phyloP scores from a whole-genome alignment of 2,113 vertebrate genomes.

The Cricetomys ansorgei region DNA sequence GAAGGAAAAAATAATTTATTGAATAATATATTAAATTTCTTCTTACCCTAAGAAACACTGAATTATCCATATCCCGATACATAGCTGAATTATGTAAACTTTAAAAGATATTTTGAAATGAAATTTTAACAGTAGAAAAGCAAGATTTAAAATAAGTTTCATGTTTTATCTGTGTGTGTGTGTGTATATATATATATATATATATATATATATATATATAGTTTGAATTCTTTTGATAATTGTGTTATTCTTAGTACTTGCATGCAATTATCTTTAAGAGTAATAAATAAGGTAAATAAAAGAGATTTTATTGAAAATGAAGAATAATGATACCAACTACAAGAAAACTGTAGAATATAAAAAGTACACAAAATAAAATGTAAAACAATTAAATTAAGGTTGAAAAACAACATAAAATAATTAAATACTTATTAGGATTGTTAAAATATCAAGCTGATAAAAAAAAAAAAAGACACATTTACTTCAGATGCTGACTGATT shows the following conservation, averaged over 20 bases:
- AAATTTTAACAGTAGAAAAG: slow-evolving; percentile 13
- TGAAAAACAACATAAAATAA: not conserved
- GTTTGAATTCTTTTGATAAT: slow-evolving; percentile 31
- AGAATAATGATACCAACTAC: not conserved
- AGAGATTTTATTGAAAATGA: not conserved
- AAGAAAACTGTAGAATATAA: slow-evolving; percentile 19
- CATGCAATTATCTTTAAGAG: not conserved
- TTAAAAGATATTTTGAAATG: slow-evolving; percentile 19
- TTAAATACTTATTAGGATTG: not conserved
- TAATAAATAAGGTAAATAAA: not conserved
- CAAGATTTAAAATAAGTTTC: not conserved
- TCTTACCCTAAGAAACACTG: slow-evolving; percentile 44
- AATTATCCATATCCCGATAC: slow-evolving; percentile 50
- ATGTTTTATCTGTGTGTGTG: not conserved
- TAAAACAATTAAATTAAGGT: not conserved
- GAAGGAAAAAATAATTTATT: slow-evolving; percentile 30
- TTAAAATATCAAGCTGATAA: not conserved
- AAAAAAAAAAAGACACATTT: not conserved
- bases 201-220: no score
- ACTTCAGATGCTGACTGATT: slow-evolving; percentile 26
- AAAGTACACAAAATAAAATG: not conserved
- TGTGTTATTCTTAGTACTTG: not conserved
- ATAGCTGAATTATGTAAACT: not conserved
- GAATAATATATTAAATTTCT: slow-evolving; percentile 4
- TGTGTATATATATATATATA: no score